Conservation (phyloP, 2,888 invertebrate genomes). For the Omphaloscelis lunosa region DNA sequence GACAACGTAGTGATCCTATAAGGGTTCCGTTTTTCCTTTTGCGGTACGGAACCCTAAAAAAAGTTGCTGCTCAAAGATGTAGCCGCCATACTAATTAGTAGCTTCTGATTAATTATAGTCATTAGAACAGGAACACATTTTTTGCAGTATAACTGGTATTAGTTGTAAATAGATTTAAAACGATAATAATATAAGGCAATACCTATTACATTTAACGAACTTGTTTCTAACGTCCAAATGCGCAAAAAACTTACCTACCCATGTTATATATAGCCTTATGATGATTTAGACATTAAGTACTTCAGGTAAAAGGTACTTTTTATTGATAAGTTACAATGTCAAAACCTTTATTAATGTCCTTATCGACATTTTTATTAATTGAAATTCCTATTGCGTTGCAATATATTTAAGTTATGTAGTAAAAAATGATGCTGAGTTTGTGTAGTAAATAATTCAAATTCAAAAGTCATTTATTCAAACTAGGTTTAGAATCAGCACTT, state of each 20-base stretch:
- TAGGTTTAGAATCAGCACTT: too few species aligned
- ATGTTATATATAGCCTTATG: conserved; percentile 51
- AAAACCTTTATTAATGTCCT: conserved; percentile 9
- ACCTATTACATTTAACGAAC: conserved; percentile 60
- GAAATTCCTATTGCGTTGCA: conserved; percentile 2
- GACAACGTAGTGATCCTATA: too few species aligned
- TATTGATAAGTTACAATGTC: conserved; percentile 30
- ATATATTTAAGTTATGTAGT: conserved; percentile 1
- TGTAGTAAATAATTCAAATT: background rate
- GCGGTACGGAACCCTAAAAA: too few species aligned
- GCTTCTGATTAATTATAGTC: conserved; percentile 1
- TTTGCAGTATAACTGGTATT: conserved; percentile 19
- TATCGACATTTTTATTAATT: conserved; percentile 38
- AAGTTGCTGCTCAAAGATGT: background rate
- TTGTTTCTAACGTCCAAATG: conserved; percentile 64
- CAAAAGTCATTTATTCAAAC: too few species aligned
- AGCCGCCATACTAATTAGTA: background rate
- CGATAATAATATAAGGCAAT: conserved; percentile 44
- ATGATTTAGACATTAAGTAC: conserved; percentile 49
- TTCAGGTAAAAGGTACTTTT: conserved; percentile 23
- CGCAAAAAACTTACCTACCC: conserved; percentile 68
- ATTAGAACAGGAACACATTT: conserved; percentile 16
- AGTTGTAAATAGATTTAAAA: conserved; percentile 33
- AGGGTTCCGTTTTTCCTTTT: too few species aligned
- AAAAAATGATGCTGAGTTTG: background rate